A percentile compares a stretch with the other conserved stretches of the same genome.
These are phyloP conservation scores for Cryptus armator DNA, from an alignment of 2,888 invertebrate genomes.

Conservation along the genomic window DNA sequence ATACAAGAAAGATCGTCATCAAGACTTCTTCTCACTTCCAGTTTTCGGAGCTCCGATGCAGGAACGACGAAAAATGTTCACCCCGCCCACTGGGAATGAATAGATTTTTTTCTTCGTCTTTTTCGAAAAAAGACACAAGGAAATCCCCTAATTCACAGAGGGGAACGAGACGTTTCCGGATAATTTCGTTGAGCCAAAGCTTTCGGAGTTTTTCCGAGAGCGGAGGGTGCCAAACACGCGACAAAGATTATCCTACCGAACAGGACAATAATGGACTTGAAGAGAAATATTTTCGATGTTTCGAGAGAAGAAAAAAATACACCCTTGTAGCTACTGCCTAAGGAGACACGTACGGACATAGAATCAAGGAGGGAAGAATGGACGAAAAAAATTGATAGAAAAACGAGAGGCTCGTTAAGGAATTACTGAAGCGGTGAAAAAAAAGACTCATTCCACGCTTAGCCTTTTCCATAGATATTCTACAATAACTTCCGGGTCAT, in stretches of 20 bases:
- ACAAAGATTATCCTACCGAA: slow-evolving; percentile 59
- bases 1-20: slow-evolving; percentile 28
- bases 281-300: slow-evolving; percentile 36
- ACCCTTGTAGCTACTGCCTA: neutral
- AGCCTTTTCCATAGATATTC: neutral
- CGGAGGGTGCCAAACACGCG: slow-evolving; percentile 68
- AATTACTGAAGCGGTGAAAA: slow-evolving; percentile 8
- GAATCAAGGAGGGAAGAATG: neutral
- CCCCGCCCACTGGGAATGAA: slow-evolving; percentile 46
- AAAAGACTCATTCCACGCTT: slow-evolving; percentile 13
- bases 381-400: neutral
- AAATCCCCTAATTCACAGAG: slow-evolving; percentile 74
- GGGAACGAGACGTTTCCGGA: slow-evolving; percentile 79
- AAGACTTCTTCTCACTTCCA: slow-evolving; percentile 48
- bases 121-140: slow-evolving; percentile 25
- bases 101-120: slow-evolving; percentile 20
- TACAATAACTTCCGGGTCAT: neutral
- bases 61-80: slow-evolving; percentile 67
- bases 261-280: slow-evolving; percentile 46
- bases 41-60: neutral
- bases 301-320: slow-evolving; percentile 20
- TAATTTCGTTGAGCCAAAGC: slow-evolving; percentile 66
- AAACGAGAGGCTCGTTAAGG: slow-evolving; percentile 33
- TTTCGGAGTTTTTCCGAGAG: slow-evolving; percentile 58
- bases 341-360: slow-evolving; percentile 10